A percentile compares a stretch with the other conserved stretches of the same genome.
phyloP scores from a whole-genome alignment of 2,797 vertebrate species.

The Brotogeris chrysoptera region DNA sequence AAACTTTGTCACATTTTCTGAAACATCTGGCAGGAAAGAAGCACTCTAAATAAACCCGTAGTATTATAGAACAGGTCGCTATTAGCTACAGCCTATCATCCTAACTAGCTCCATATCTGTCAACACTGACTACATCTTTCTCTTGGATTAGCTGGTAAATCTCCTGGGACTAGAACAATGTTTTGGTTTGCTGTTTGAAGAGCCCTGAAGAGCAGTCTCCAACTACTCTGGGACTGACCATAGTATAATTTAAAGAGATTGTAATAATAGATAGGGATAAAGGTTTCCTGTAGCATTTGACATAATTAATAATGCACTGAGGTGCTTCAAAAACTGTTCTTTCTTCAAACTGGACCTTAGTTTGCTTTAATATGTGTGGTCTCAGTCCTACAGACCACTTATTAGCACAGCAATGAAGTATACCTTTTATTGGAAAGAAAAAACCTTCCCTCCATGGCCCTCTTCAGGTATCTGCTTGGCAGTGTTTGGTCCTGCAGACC shows the following conservation, averaged over 20 bases:
- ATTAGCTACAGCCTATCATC: not conserved
- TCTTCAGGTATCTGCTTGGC: not conserved
- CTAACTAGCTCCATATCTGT: not conserved
- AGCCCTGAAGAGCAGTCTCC: not conserved
- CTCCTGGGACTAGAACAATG: not conserved
- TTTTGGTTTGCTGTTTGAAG: not conserved
- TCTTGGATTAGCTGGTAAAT: not conserved
- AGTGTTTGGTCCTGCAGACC: not conserved
- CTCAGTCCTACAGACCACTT: not conserved
- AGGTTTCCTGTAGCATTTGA: not conserved
- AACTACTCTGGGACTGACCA: not conserved
- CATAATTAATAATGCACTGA: not conserved
- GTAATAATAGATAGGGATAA: not conserved
- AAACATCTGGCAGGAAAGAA: constrained; percentile 7
- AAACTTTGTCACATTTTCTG: constrained; percentile 8
- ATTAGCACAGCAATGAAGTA: not conserved
- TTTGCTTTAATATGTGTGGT: not conserved
- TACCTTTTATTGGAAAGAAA: not conserved
- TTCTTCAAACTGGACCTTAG: not conserved
- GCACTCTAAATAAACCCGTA: not conserved
- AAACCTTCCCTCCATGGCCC: not conserved
- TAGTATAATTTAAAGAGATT: not conserved
- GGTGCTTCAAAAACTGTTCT: not conserved
- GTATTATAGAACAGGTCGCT: not conserved
- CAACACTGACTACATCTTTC: not conserved